Percentiles rank a stretch among this genome's conserved stretches.
Evolutionary conservation across 2,113 vertebrate genomes (phyloP).

Genomic region (Anas platyrhynchos): DNA sequence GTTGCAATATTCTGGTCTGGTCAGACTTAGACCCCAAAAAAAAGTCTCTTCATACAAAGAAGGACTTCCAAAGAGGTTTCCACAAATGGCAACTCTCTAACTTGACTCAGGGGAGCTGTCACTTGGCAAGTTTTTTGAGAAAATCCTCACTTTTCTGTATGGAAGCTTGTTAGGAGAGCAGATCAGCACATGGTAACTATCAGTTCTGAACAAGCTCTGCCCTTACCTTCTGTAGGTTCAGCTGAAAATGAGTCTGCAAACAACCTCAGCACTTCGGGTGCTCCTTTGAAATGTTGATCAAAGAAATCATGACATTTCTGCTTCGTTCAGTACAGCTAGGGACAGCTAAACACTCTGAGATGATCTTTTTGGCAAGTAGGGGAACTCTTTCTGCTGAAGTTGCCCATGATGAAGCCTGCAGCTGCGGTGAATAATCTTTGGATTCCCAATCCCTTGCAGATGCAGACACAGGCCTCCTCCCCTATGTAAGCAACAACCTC

Average conservation of each 20-base stretch:
- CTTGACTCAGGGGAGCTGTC: neutral
- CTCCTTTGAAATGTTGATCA: conserved; percentile 21
- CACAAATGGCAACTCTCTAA: neutral
- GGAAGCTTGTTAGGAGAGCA: neutral
- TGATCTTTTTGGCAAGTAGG: conserved; percentile 45
- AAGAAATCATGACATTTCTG: conserved; percentile 29
- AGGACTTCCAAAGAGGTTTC: neutral
- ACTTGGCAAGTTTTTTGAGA: neutral
- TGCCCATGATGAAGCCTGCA: conserved; percentile 49
- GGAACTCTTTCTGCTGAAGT: conserved; percentile 30
- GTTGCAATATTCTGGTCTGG: neutral
- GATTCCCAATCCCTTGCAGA: conserved; percentile 45
- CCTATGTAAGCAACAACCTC: conserved; percentile 6
- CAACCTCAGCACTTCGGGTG: neutral
- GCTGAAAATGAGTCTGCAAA: conserved; percentile 6
- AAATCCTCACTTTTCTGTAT: neutral
- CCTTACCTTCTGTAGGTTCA: neutral
- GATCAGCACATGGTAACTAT: neutral
- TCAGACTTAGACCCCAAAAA: neutral
- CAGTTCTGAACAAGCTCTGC: neutral
- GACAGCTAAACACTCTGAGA: conserved; percentile 38
- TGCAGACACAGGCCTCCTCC: conserved; percentile 22
- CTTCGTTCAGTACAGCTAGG: neutral
- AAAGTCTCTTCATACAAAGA: neutral
- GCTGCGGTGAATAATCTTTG: conserved; percentile 41